phyloP scores from a whole-genome alignment of 2,888 invertebrate species.

The Drosophila leonis region DNA sequence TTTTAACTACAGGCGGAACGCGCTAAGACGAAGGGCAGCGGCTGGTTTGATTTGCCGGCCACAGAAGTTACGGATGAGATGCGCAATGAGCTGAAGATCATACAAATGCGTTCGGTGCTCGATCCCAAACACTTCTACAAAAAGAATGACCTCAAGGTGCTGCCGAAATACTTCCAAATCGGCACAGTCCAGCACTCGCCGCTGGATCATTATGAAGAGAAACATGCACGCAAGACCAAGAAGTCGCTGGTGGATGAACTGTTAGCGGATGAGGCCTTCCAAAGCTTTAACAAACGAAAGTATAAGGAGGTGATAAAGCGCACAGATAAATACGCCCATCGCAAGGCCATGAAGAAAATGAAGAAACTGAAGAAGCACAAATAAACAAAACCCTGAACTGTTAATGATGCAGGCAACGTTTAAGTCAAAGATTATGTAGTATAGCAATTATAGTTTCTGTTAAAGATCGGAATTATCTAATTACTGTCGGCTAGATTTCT shows the following conservation, averaged over 20 bases:
- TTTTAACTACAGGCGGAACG: slow-evolving; percentile 88
- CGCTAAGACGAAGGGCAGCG: slow-evolving; percentile 92
- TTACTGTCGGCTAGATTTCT: no score
- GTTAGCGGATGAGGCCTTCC: slow-evolving; percentile 94
- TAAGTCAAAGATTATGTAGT: background rate
- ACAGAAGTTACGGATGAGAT: slow-evolving; percentile 95
- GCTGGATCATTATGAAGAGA: slow-evolving; percentile 93
- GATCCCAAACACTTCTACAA: slow-evolving; percentile 98
- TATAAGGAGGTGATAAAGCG: slow-evolving; percentile 90
- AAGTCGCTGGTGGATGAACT: slow-evolving; percentile 97
- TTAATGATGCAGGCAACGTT: background rate
- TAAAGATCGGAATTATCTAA: background rate
- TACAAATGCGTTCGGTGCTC: slow-evolving; percentile 96
- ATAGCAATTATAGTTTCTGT: background rate
- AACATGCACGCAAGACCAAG: slow-evolving; percentile 93
- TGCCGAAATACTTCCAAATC: slow-evolving; percentile 97
- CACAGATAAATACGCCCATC: slow-evolving; percentile 89
- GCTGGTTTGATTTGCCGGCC: slow-evolving; percentile 96
- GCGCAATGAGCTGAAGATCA: slow-evolving; percentile 93
- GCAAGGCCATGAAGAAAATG: slow-evolving; percentile 91
- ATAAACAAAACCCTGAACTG: slow-evolving; percentile 27
- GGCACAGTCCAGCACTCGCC: slow-evolving; percentile 94
- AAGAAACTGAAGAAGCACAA: slow-evolving; percentile 86
- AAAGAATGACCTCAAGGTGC: slow-evolving; percentile 93
- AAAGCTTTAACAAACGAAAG: slow-evolving; percentile 92